Conservation (phyloP, 2,113 vertebrate genomes). For the Sturnira hondurensis region DNA sequence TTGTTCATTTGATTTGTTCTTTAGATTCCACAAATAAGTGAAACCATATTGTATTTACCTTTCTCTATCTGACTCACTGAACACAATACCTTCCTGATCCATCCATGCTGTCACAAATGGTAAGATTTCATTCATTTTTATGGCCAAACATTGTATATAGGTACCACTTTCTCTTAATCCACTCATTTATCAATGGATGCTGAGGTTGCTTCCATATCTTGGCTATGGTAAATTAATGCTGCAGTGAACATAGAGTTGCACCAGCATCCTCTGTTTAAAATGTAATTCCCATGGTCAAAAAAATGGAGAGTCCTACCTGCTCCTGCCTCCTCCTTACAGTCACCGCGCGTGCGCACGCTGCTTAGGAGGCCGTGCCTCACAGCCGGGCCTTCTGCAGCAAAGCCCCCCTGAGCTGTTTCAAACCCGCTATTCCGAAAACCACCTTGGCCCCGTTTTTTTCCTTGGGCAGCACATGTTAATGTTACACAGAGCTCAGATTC, state of each 20-base stretch:
- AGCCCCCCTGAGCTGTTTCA: neutral
- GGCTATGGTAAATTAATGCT: neutral
- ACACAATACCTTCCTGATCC: neutral
- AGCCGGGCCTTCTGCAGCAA: neutral
- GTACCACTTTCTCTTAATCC: neutral
- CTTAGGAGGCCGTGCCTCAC: rapidly evolving
- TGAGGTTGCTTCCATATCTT: neutral
- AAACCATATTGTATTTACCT: neutral
- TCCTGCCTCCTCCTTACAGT: rapidly evolving
- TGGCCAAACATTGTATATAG: neutral
- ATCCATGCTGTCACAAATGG: neutral
- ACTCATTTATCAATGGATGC: too few species aligned
- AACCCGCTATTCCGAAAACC: neutral
- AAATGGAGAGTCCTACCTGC: neutral
- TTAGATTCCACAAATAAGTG: neutral
- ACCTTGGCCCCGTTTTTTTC: neutral
- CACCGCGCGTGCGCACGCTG: neutral
- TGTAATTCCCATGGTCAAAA: neutral
- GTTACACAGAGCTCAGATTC: neutral
- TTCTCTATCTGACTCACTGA: neutral
- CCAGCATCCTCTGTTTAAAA: neutral
- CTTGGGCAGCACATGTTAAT: neutral
- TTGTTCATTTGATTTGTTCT: neutral
- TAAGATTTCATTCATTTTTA: neutral
- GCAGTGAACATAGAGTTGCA: neutral